These are phyloP conservation scores for Pogonophryne albipinna DNA, from an alignment of 2,797 vertebrate species.

Conservation along the genomic window DNA sequence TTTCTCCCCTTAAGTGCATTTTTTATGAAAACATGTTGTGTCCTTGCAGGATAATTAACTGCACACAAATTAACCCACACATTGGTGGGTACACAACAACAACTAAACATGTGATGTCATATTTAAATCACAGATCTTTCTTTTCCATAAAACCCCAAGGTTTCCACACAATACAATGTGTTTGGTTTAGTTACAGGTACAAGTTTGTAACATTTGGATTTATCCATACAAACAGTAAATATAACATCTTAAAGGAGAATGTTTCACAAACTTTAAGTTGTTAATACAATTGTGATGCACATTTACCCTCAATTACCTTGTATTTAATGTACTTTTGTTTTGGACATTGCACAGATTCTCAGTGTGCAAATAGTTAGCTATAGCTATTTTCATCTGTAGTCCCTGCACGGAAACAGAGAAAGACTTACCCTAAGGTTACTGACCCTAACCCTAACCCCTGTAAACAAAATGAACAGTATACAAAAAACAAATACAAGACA, in stretches of 20 bases:
- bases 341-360: too few relatives aligned
- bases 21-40: slow-evolving; percentile 24
- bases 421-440: too few relatives aligned
- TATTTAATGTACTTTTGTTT: too few relatives aligned
- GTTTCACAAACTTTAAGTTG: background rate
- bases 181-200: background rate
- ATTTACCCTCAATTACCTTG: background rate
- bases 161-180: background rate
- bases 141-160: background rate
- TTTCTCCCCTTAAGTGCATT: background rate
- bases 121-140: background rate
- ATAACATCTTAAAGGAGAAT: background rate
- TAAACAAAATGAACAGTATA: too few relatives aligned
- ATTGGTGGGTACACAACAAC: background rate
- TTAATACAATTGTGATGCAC: background rate
- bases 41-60: slow-evolving; percentile 31
- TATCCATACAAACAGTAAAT: background rate
- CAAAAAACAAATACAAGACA: too few relatives aligned
- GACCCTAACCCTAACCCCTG: too few relatives aligned
- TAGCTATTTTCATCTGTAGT: too few relatives aligned
- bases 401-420: too few relatives aligned
- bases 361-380: too few relatives aligned
- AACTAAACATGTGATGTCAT: background rate
- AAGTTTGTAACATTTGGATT: background rate
- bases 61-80: background rate